Base-by-base conservation (phyloP, 2,888 invertebrate genomes). In the Amorpha juglandis region DNA sequence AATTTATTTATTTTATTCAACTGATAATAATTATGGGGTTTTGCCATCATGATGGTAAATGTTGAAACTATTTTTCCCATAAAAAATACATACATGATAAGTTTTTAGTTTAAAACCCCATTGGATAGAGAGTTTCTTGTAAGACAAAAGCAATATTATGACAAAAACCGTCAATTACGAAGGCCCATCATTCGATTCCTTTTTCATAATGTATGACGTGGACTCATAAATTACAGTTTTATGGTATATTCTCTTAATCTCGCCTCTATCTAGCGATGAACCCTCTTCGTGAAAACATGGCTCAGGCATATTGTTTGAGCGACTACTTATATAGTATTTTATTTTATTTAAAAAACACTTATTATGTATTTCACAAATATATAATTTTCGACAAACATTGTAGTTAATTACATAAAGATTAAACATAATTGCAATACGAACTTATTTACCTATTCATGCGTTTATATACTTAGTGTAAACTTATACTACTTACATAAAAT, bases 401-500 rank as follows among this genome's bases (percentile, higher is more conserved):
- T 35, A 14, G 33, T n/a, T 50, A 38, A 38, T 42, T 38, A 42
- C 38, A 51, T 7, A 21, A 38, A 51, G 9, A 42, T 42, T 27
- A 50, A 42, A 21, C 45, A 42, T 53, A 21, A 64, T 55, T 38
- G 16, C 8, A 55, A 11, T 64, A 55, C 14, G 0, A 35, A 12
- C 14, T 55, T 35, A 55, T 19, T 47, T 38, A 16, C 11, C n/a
- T 48, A 58, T 14, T 64, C 33, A 21, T 51, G 51, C 51, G 12
- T 27, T 27, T 4, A 27, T 27, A 27, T 27, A 27, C 27, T 27
- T 27, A 35, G 47, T 9, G 27, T 45, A 33, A 48, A 63, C 9
- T 45, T 64, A 55, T 14, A 48, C 11, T 53, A 64, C 52, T 55
- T 35, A 55, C 19, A 38, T 21, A 51, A 33, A 16, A 63, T 63